Evolutionary conservation across 2,797 vertebrate genomes (phyloP), one percentile per base, ranked within the genome.

Genomic region (Lemur catta): DNA sequence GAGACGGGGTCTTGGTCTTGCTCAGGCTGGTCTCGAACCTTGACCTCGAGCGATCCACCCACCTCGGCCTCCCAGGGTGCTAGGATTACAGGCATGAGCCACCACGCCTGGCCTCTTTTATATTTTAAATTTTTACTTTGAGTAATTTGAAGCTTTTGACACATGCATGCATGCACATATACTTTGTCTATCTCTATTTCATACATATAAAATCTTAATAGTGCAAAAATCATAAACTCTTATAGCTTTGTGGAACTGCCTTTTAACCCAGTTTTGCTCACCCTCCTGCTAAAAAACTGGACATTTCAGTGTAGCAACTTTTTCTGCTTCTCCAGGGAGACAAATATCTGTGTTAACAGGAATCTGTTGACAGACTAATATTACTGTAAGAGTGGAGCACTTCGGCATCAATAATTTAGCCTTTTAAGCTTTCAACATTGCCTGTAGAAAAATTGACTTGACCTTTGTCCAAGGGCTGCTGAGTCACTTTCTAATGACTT

Each of bases 401-500:
- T 92, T 93, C 33, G 50, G 52, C 63, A 84, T 97, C 78, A 92
- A 76, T 86, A 91, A 91, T 96, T 93, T 50, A 96, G 17, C 8
- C 65, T 96, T 71, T 97, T 81, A 43, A 46, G 82, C 35, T 97
- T 91, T 97, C 94, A 91, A 1, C 48, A 67, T 87, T 41, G n/a
- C 91, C 89, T 86, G 20, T 61, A 91, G 94, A 46, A 95, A 95
- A 96, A 96, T 80, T 33, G 85, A 79, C 55, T 94, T 94, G 96
- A 96, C 93, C 74, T 95, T 91, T 94, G 52, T 89, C 52, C 33
- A 69, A 78, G 43, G 26, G 10, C 55, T 95, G 85, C 91, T 94
- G 81, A 96, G 84, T 96, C 89, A 95, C 33, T 81, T 84, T 69
- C 48, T 86, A 94, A 71, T 65, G 78, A 69, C 48, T 84, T 91